Base-by-base conservation (phyloP, 2,888 invertebrate species). In the Erebia palarica region DNA sequence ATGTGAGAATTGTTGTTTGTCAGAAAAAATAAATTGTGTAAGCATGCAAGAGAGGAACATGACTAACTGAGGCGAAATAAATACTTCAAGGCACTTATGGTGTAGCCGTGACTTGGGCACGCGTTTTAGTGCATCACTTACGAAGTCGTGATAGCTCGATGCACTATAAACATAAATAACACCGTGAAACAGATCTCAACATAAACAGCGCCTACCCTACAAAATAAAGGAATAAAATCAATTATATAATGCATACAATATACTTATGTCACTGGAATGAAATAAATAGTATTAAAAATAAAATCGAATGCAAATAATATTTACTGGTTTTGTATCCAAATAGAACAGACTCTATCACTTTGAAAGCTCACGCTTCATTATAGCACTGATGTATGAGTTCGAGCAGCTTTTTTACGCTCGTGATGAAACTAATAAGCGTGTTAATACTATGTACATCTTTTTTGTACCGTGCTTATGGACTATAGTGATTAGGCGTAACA, bases 391-490 rank as follows among this genome's bases (percentile, higher is more conserved):
- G 55, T 68, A 73, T 65, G 49, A 42, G 16, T 21, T 65, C 21
- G 70, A 49, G 68, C 44, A 69, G 59, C 68, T 75, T 73, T 74
- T 75, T 73, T 73, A 70, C 53, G 72, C 59, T 73, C 70, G 68
- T 73, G 60, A 71, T 74, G 63, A 61, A 70, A 72, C 69, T 74
- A 72, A 74, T 75, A 71, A 74, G 61, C 53, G 27, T 27, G n/a
- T 60, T 68, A 53, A 57, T 53, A 59, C 59, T 55, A 65, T 18
- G 5, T 18, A 9, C 49, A 36, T 36, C 18, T 18, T 55, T 55
- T 55, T 55, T 18, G 55, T 55, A 55, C 3, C 10, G 18, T 18
- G 18, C 18, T 55, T 55, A 55, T 55, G 55, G n/a, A n/a, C n/a
- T n/a, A n/a, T n/a, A n/a, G 55, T 10, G 10, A 55, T 11, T 10